Evolutionary conservation across 2,113 vertebrate genomes (phyloP), one percentile per base, ranked within the genome.

Genomic region (Ramphastos sulfuratus): DNA sequence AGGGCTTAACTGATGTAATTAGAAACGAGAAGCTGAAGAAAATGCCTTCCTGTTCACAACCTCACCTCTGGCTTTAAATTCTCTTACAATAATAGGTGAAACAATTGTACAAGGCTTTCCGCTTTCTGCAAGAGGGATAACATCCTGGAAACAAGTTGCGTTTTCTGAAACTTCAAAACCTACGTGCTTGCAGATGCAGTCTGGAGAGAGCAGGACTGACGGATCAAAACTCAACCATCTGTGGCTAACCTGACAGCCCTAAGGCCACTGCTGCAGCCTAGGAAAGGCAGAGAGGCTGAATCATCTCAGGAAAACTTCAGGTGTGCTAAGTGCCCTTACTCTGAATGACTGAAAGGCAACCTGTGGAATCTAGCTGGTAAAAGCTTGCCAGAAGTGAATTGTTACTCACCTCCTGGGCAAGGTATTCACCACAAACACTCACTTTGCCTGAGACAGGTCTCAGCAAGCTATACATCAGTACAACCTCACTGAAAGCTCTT

Each of bases 21-120:
- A 96, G 96, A 98, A 97, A 97, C 97, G 94, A 95, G 84, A 93
- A 92, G 81, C 95, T 82, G 82, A 92, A 94, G 75, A 94, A 97
- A 95, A 93, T 71, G 94, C 37, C 65, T 86, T 93, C 67, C 91
- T 94, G 86, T 66, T 96, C 92, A 96, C 85, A 89, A 76, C 31
- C 44, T 82, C 72, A 88, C 37, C 60, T 39, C 91, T 93, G 82
- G 84, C 89, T 94, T 95, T 83, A 86, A 95, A 92, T 95, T 94
- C 69, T 88, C 93, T 85, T 87, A 87, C 75, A 91, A 74, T 83
- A 91, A 65, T 72, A 72, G 10, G 78, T 88, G 90, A 95, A 96
- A 96, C 90, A 96, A 96, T 78, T 90, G 90, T 95, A 82, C 59
- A 72, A 85, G 54, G 30, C 44, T 83, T 74, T 95, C 60, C 16